Evolutionary conservation across 1,140 invertebrate species (phyloP).

Genomic region (Solenopsis invicta): DNA sequence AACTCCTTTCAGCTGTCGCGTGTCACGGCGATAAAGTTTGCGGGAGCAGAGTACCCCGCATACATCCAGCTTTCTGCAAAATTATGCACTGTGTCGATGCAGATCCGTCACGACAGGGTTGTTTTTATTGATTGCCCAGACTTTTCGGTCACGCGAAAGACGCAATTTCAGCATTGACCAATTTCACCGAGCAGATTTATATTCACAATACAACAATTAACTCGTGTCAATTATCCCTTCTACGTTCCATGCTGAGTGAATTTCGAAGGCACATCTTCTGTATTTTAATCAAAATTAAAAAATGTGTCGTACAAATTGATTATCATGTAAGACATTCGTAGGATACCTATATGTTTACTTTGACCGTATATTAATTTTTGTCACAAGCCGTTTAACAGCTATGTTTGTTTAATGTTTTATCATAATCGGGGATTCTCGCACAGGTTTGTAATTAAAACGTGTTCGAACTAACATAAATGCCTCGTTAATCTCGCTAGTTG

Average conservation of each 20-base stretch:
- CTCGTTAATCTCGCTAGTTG: slow-evolving; percentile 72
- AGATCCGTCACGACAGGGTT: slow-evolving; percentile 47
- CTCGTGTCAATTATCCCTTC: slow-evolving; percentile 8
- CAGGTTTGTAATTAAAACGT: slow-evolving; percentile 60
- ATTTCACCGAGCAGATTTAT: slow-evolving; percentile 36
- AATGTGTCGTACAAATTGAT: background rate
- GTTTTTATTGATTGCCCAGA: slow-evolving; percentile 38
- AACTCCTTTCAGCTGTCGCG: slow-evolving; percentile 55
- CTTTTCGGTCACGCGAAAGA: slow-evolving; percentile 44
- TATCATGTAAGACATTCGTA: background rate
- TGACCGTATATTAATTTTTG: slow-evolving; percentile 11
- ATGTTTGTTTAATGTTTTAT: background rate
- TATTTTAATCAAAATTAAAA: slow-evolving; percentile 33
- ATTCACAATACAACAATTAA: slow-evolving; percentile 33
- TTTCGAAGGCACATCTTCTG: background rate
- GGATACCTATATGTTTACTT: slow-evolving; percentile 3
- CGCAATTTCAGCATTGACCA: slow-evolving; percentile 17
- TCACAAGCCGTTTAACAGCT: slow-evolving; percentile 26
- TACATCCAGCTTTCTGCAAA: slow-evolving; percentile 41
- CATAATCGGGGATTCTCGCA: background rate
- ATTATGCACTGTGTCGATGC: slow-evolving; percentile 54
- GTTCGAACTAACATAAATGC: slow-evolving; percentile 59
- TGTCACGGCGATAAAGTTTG: slow-evolving; percentile 56
- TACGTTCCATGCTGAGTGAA: background rate
- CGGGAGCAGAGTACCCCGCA: slow-evolving; percentile 20